These are phyloP conservation scores for Phyllostomus hastatus DNA, from an alignment of 2,113 vertebrate species.

Conservation along the genomic window DNA sequence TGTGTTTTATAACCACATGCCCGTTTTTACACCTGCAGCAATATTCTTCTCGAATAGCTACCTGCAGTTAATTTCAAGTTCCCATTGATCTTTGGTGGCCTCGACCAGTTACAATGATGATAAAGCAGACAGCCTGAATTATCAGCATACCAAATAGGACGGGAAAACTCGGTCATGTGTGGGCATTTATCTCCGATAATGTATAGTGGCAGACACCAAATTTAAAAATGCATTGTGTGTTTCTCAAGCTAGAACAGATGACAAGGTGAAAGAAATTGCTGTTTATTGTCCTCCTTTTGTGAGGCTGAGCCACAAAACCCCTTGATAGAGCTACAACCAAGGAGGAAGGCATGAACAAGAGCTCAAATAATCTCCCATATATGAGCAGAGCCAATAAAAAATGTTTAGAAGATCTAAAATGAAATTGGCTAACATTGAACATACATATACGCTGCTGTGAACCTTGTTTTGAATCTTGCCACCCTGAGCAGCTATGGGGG, in stretches of 20 bases:
- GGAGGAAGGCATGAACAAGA: not conserved
- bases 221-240: slow-evolving; percentile 39
- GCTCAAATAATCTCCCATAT: not conserved
- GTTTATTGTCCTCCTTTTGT: slow-evolving; percentile 18
- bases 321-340: slow-evolving; percentile 16
- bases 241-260: slow-evolving; percentile 25
- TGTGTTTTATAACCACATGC: slow-evolving; percentile 19
- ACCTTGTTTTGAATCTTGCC: not conserved
- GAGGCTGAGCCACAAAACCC: not conserved
- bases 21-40: slow-evolving; percentile 51
- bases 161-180: slow-evolving; percentile 53
- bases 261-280: not conserved
- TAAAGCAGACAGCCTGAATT: slow-evolving; percentile 54
- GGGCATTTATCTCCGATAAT: slow-evolving; percentile 15
- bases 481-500: not conserved
- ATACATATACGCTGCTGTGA: not conserved
- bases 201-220: slow-evolving; percentile 18
- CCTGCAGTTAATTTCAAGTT: slow-evolving; percentile 73
- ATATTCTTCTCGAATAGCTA: slow-evolving; percentile 51
- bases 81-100: slow-evolving; percentile 52
- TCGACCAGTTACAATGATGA: slow-evolving; percentile 51
- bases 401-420: not conserved
- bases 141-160: not conserved
- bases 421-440: not conserved
- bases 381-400: not conserved